phyloP scores from a whole-genome alignment of 2,888 invertebrate genomes.

The Cheilosia variabilis region DNA sequence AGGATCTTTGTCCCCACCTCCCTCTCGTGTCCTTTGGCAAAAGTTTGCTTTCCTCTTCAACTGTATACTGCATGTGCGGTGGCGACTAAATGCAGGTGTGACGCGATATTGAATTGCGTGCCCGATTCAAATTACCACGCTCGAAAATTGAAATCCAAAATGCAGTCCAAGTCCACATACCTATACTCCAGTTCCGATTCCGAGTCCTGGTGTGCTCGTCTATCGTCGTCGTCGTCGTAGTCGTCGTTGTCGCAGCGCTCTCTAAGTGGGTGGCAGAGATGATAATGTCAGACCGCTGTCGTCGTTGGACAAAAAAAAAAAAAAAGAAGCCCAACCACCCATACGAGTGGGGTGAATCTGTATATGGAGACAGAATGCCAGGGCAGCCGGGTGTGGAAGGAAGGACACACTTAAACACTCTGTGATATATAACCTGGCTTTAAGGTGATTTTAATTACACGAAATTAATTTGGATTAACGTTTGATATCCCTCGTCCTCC shows the following conservation, averaged over 20 bases:
- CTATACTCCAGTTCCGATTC: background rate
- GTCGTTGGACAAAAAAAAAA: constrained; percentile 30
- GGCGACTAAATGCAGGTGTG: constrained; percentile 68
- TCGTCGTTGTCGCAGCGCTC: background rate
- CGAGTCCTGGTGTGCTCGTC: constrained; percentile 7
- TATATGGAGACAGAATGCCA: constrained; percentile 7
- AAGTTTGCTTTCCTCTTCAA: constrained; percentile 3
- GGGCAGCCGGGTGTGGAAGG: constrained; percentile 32
- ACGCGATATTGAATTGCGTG: constrained; percentile 72
- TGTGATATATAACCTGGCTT: constrained; percentile 79
- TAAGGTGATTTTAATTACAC: constrained; percentile 82
- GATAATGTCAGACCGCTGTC: constrained; percentile 66
- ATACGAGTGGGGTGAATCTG: background rate
- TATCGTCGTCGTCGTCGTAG: background rate
- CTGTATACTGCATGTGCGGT: background rate
- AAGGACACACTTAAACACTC: constrained; percentile 75
- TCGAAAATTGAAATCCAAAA: constrained; percentile 48
- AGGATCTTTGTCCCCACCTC: constrained; percentile 6
- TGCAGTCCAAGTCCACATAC: constrained; percentile 29
- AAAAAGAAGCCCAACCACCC: constrained; percentile 13
- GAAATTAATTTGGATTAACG: constrained; percentile 83
- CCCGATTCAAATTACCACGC: constrained; percentile 71
- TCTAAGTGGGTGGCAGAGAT: constrained; percentile 37
- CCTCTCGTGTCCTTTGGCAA: background rate
- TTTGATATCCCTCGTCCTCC: constrained; percentile 79